These are phyloP conservation scores for Brachymystax lenok DNA, from an alignment of 2,797 vertebrate species.

Conservation along the genomic window DNA sequence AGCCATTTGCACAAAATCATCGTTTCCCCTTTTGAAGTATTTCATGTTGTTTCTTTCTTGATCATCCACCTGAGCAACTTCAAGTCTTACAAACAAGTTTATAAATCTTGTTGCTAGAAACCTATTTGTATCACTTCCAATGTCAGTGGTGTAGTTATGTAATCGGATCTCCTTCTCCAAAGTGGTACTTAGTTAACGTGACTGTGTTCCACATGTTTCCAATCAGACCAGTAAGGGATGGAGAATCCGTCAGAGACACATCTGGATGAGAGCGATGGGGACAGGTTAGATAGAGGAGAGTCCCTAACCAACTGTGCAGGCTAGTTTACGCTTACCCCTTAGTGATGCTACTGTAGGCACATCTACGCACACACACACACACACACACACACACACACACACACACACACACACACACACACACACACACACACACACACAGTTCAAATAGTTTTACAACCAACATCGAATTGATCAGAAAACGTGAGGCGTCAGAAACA, in stretches of 20 bases:
- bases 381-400: no score
- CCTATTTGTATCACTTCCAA: background rate
- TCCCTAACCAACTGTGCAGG: background rate
- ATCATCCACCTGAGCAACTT: background rate
- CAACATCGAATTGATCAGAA: no score
- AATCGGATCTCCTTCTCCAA: background rate
- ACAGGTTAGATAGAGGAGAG: background rate
- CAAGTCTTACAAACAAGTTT: background rate
- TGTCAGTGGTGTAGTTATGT: background rate
- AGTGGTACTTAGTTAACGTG: background rate
- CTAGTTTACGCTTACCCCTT: background rate
- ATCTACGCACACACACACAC: background rate
- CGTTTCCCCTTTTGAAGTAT: no score
- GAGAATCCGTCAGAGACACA: background rate
- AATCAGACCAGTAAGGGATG: background rate
- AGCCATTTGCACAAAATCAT: no score
- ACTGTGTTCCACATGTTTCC: background rate
- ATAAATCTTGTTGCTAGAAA: background rate
- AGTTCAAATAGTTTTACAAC: background rate
- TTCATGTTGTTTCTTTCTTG: no score
- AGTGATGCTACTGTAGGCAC: background rate
- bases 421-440: background rate
- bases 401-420: background rate
- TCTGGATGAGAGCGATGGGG: background rate
- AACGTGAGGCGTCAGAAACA: no score